Percentiles rank a stretch among this genome's conserved stretches.
Evolutionary conservation across 2,113 vertebrate genomes (phyloP).

Genomic region (Tursiops truncatus): DNA sequence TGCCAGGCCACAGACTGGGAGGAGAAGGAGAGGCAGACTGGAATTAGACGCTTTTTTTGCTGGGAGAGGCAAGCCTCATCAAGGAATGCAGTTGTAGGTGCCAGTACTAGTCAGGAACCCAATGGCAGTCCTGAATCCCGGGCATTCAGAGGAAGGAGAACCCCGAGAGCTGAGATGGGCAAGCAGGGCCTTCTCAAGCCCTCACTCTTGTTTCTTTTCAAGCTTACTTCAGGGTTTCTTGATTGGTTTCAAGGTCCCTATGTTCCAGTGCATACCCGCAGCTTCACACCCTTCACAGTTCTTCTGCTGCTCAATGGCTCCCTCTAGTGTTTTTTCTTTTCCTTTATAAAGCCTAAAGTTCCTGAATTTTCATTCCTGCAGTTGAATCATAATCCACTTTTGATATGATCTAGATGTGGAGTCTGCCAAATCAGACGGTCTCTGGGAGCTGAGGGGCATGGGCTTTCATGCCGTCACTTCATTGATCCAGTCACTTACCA

Average conservation of each 20-base stretch:
- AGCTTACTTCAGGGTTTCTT: background rate
- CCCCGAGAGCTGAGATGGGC: background rate
- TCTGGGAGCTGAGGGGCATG: background rate
- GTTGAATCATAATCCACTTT: background rate
- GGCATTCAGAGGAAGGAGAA: background rate
- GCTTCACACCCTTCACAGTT: rapidly evolving
- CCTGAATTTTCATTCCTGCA: background rate
- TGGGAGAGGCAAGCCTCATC: background rate
- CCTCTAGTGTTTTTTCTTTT: slow-evolving; percentile 57
- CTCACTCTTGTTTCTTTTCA: background rate
- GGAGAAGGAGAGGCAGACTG: rapidly evolving
- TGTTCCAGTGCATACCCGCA: rapidly evolving
- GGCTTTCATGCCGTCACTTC: rapidly evolving
- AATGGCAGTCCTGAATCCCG: background rate
- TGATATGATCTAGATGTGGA: background rate
- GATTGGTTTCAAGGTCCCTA: background rate
- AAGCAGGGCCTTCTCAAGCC: background rate
- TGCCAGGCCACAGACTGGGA: background rate
- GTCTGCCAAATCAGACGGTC: background rate
- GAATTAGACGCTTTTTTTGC: background rate
- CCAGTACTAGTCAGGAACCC: background rate
- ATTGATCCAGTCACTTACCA: background rate
- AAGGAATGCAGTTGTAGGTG: background rate
- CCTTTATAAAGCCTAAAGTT: background rate
- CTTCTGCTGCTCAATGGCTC: background rate